These are phyloP conservation scores for Trichechus manatus DNA, from an alignment of 2,113 vertebrate species.

Conservation along the genomic window DNA sequence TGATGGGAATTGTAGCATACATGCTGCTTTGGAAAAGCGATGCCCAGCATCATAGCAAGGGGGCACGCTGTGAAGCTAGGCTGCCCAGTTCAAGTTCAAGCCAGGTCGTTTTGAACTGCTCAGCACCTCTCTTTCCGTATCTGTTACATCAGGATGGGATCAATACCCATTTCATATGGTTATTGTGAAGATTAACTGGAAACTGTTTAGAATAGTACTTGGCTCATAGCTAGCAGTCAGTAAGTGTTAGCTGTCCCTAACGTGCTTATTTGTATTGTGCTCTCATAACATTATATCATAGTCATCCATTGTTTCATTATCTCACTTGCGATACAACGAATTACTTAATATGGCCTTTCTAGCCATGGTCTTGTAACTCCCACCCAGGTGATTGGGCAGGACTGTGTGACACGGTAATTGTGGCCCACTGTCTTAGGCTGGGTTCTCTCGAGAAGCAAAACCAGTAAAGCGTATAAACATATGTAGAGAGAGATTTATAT, in stretches of 20 bases:
- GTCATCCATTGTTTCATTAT: neutral
- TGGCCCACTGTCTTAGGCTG: too few species aligned
- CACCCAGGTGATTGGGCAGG: too few species aligned
- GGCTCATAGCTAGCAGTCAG: neutral
- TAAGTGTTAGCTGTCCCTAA: neutral
- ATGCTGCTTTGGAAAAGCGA: neutral
- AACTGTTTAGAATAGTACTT: neutral
- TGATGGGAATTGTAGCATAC: neutral
- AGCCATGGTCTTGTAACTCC: too few species aligned
- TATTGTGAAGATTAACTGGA: neutral
- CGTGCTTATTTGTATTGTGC: neutral
- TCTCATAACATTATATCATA: neutral
- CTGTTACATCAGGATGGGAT: neutral
- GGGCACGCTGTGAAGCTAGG: neutral
- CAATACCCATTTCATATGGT: neutral
- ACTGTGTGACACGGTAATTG: too few species aligned
- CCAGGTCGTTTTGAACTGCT: too few species aligned
- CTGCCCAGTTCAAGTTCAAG: accelerated
- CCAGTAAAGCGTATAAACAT: too few species aligned
- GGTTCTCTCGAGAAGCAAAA: too few species aligned
- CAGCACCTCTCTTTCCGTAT: neutral
- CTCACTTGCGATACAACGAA: neutral
- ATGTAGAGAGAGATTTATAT: too few species aligned
- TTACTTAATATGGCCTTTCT: too few species aligned
- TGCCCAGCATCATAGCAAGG: accelerated